Evolutionary conservation across 2,888 invertebrate species (phyloP), one percentile per base, ranked within the genome.

Genomic region (Apotomis capreana): DNA sequence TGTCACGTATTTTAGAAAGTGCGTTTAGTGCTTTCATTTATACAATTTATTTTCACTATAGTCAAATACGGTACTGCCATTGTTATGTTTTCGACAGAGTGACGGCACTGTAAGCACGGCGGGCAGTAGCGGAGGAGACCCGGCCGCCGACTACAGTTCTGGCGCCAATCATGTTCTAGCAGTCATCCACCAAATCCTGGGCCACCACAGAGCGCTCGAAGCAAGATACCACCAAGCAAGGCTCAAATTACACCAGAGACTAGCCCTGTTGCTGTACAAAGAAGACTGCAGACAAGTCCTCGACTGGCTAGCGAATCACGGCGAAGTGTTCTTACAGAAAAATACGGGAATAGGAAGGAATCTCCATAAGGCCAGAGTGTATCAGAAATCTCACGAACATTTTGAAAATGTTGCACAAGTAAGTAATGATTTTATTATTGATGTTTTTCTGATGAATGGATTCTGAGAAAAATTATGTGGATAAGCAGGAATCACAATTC

Each of bases 321-420:
- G 99, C 15, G 98, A 99, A 93, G 98, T 98, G 26, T 99, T 99
- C 89, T 95, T 99, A 67, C 95, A 97, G 81, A 99, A 99, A 87
- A 99, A 99, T 88, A 97, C 97, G n/a, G 98, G 99, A 62, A 98
- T 99, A 76, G 99, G 99, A 72, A 95, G 98, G 80, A 98, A 98
- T 93, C 94, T 99, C 79, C 98, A 98, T 87, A 98, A 99, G 89
- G 98, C 99, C 58, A 95, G 98, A 80, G 98, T 98, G 8, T 97
- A 99, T 87, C 99, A 99, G 92, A 99, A 99, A 92, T 99, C 98
- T 87, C 99, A 99, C 86, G 98, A 99, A 89, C 99, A 99, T 90
- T 99, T 99, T 87, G 99, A 99, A 94, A 98, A 98, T 89, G 99
- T 99, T 74, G 99, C 99, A 62, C 97, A 98, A 96, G 98, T 98